phyloP scores from a whole-genome alignment of 1,140 invertebrate genomes.

The Ceratitis capitata region DNA sequence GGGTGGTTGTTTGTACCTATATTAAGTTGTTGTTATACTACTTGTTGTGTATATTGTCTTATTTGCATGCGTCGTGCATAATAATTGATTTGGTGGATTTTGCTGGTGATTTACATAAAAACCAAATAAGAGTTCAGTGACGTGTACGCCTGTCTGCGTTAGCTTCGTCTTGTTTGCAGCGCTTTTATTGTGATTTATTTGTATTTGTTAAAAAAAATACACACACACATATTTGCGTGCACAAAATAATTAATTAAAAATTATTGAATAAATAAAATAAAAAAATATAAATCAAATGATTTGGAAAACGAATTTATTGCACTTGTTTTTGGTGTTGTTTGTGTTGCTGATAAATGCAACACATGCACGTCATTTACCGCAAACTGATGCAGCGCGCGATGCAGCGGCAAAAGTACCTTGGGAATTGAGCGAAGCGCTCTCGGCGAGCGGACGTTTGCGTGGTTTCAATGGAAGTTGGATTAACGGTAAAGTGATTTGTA shows the following conservation, averaged over 20 bases:
- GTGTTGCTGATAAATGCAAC: not conserved
- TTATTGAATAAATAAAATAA: no score
- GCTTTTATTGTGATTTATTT: not conserved
- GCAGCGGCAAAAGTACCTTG: conserved; percentile 48
- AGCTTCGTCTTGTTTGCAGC: no score
- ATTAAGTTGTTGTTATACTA: no score
- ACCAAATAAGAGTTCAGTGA: conserved; percentile 27
- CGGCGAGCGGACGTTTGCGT: conserved; percentile 49
- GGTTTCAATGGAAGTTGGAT: conserved; percentile 63
- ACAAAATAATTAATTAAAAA: not conserved
- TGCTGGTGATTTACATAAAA: not conserved
- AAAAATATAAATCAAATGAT: not conserved
- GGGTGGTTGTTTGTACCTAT: not conserved
- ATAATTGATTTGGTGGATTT: conserved; percentile 11
- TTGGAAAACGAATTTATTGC: not conserved
- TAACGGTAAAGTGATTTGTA: conserved; percentile 53
- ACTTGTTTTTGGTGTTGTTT: not conserved
- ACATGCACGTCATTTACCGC: conserved; percentile 10
- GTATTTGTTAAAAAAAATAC: not conserved
- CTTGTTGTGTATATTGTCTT: not conserved
- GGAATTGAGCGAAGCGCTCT: conserved; percentile 52
- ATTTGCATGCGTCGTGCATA: not conserved
- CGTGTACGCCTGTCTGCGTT: no score
- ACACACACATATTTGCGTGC: not conserved
- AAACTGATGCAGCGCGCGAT: not conserved